Percentiles rank a stretch among this genome's conserved stretches.
Evolutionary conservation across 35 echinoderm and acorn worm genomes (phyloP).

Genomic region (Strongylocentrotus purpuratus): DNA sequence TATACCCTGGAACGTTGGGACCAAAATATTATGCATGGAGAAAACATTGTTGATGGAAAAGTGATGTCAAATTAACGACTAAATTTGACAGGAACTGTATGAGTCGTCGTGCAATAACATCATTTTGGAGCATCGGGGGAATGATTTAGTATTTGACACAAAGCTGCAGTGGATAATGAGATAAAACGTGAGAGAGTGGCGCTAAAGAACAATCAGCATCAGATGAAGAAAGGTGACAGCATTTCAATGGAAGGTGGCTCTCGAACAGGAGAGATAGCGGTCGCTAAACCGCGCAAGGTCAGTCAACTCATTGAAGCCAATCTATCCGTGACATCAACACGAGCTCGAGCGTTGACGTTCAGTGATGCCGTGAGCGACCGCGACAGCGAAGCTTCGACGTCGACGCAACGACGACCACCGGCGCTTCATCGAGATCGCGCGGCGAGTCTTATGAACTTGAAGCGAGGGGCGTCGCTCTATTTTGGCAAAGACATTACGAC

Average conservation of each 20-base stretch:
- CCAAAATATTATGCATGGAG: no score
- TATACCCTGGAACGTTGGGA: no score
- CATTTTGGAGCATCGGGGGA: not conserved
- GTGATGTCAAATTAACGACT: no score
- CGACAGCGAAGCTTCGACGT: not conserved
- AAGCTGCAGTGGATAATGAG: not conserved
- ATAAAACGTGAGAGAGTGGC: not conserved
- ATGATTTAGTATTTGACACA: not conserved
- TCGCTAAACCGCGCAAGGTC: constrained; percentile 1
- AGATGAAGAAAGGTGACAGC: not conserved
- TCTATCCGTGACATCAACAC: not conserved
- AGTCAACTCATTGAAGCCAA: not conserved
- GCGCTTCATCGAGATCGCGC: not conserved
- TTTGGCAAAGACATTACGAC: constrained; percentile 42
- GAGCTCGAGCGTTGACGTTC: not conserved
- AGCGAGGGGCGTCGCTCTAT: constrained; percentile 26
- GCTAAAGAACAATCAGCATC: not conserved
- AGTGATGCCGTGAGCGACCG: constrained; percentile 11
- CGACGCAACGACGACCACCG: constrained; percentile 13
- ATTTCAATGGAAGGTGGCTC: not conserved
- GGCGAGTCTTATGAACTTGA: constrained; percentile 25
- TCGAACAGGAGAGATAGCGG: not conserved
- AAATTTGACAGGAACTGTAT: no score
- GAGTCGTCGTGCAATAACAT: no score
- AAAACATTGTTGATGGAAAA: no score